These are phyloP conservation scores for Trachelipus rathkii DNA, from an alignment of 1,140 invertebrate species.

Conservation along the genomic window DNA sequence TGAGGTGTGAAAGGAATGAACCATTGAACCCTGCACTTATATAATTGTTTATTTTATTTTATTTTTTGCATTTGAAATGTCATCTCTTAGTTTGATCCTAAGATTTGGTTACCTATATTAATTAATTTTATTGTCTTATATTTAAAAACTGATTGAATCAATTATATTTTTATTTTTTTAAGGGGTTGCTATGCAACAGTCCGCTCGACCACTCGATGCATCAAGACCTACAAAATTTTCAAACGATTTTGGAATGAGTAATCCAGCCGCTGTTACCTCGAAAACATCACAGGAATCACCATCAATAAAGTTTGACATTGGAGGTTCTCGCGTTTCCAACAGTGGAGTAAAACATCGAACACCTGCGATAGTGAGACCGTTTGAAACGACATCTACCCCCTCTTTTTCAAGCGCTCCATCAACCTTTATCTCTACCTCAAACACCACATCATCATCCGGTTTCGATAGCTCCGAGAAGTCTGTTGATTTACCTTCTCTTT, in stretches of 20 bases:
- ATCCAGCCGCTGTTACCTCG: not conserved
- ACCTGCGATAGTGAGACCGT: not conserved
- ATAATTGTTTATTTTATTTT: no score
- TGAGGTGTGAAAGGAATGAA: no score
- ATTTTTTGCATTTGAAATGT: no score
- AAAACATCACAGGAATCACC: not conserved
- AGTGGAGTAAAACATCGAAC: not conserved
- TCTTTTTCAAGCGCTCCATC: not conserved
- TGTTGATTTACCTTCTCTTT: not conserved
- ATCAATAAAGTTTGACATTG: not conserved
- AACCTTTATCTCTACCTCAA: no score
- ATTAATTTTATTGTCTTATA: no score
- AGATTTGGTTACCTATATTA: no score
- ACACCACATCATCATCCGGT: no score
- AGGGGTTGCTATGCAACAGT: not conserved
- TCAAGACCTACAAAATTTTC: not conserved
- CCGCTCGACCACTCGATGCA: not conserved
- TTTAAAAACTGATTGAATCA: no score
- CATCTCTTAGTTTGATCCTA: no score
- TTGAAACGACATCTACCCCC: not conserved
- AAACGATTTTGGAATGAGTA: not conserved
- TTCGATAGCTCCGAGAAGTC: no score
- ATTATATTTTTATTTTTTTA: not conserved
- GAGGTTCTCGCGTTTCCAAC: not conserved
- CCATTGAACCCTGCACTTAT: no score